phyloP scores from a whole-genome alignment of 2,113 vertebrate species.

The Thryonomys swinderianus region DNA sequence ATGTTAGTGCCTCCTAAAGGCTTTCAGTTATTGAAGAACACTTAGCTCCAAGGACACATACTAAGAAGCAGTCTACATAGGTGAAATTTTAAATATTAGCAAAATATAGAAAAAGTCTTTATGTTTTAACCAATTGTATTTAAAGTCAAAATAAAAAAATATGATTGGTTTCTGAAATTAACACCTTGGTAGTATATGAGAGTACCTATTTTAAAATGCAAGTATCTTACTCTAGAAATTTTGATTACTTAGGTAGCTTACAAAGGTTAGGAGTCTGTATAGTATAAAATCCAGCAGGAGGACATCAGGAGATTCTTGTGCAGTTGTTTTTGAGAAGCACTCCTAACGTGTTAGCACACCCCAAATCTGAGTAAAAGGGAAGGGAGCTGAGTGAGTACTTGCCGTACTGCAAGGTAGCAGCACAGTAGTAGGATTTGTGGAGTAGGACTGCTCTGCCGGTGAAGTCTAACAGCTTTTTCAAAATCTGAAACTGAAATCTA shows the following conservation, averaged over 20 bases:
- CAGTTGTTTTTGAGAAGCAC: not conserved
- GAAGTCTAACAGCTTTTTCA: not conserved
- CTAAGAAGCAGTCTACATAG: not conserved
- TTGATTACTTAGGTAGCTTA: not conserved
- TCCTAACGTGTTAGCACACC: not conserved
- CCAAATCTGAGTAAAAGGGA: not conserved
- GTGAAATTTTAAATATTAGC: not conserved
- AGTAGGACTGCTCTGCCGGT: not conserved
- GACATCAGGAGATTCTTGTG: not conserved
- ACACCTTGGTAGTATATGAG: not conserved
- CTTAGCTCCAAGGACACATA: not conserved
- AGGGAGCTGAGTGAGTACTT: not conserved
- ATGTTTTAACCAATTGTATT: conserved; percentile 30
- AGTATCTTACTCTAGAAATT: conserved; percentile 7
- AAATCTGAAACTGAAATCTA: not conserved
- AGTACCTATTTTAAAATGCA: not conserved
- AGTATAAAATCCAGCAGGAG: not conserved
- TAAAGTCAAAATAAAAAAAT: not conserved
- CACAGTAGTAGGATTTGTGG: not conserved
- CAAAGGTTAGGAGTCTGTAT: not conserved
- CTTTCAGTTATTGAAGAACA: not conserved
- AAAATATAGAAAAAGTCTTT: conserved; percentile 38
- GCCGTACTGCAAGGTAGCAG: not conserved
- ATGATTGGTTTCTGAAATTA: conserved; percentile 3
- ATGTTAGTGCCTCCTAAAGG: not conserved